Percentiles rank a stretch among this genome's conserved stretches.
Conservation (phyloP, 1,140 invertebrate species). For the Thereuonema tuberculata region DNA sequence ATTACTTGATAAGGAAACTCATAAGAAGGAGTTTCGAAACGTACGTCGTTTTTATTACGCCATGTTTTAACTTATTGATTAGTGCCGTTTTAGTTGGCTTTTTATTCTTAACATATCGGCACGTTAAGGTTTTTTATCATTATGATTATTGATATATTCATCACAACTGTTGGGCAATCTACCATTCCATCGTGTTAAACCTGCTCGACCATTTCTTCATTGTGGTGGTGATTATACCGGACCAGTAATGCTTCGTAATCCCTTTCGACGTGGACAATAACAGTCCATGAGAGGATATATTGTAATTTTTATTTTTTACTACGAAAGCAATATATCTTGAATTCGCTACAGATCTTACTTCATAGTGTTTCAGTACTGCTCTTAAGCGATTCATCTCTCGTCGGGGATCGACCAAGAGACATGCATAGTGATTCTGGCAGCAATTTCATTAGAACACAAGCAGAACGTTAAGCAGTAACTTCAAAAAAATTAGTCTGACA, state of each 20-base stretch:
- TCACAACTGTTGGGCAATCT: conserved; percentile 28
- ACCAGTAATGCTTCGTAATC: conserved; percentile 20
- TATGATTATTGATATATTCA: no score
- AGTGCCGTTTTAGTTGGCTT: no score
- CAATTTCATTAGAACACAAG: not conserved
- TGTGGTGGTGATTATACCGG: conserved; percentile 27
- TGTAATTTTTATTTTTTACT: not conserved
- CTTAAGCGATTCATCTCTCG: not conserved
- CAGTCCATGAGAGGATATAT: not conserved
- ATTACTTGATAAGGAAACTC: no score
- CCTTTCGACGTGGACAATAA: conserved; percentile 11
- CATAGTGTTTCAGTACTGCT: not conserved
- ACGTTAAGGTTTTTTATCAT: no score
- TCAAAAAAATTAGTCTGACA: no score
- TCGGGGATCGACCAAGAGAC: not conserved
- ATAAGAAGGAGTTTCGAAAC: no score
- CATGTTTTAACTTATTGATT: no score
- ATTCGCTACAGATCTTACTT: not conserved
- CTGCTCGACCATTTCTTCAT: conserved; percentile 19
- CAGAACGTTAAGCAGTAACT: no score
- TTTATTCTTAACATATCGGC: no score
- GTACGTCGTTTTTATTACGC: no score
- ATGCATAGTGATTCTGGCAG: not conserved
- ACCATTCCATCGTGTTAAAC: conserved; percentile 20
- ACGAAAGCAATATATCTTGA: not conserved